A percentile compares a stretch with the other conserved stretches of the same genome.
Evolutionary conservation across 2,113 vertebrate genomes (phyloP).

Genomic region (western clawed frog (Xenopus tropicalis)): DNA sequence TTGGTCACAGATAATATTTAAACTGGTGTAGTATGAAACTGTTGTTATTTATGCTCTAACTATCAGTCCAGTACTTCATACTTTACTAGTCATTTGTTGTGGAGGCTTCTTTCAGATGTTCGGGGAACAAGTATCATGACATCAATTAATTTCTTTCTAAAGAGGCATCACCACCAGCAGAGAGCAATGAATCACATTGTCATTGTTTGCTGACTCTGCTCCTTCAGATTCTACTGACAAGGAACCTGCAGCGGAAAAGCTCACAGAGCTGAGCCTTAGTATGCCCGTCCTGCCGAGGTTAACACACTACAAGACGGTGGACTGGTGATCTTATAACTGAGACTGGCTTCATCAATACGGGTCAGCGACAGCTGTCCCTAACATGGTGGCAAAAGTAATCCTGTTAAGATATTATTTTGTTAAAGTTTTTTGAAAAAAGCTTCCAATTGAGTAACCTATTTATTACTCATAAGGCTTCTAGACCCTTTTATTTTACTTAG

Average conservation of each 20-base stretch:
- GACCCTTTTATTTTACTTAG: no score
- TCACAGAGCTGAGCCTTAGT: background rate
- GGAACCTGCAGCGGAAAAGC: background rate
- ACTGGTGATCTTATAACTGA: background rate
- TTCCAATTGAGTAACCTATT: no score
- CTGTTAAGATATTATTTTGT: background rate
- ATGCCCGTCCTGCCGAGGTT: background rate
- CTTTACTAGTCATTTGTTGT: conserved; percentile 29
- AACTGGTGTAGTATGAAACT: background rate
- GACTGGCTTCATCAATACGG: background rate
- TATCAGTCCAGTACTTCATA: conserved; percentile 31
- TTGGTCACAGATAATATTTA: background rate
- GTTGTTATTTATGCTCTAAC: conserved; percentile 24
- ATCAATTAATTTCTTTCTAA: conserved; percentile 44
- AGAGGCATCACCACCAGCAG: conserved; percentile 44
- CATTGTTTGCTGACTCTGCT: conserved; percentile 44
- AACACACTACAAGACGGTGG: conserved; percentile 3
- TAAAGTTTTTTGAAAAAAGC: no score
- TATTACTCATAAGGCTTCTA: no score
- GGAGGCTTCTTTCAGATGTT: conserved; percentile 17
- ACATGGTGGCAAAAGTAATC: background rate
- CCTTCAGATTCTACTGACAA: conserved; percentile 29
- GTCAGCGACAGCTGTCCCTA: background rate
- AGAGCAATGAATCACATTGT: conserved; percentile 45
- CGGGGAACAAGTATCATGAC: conserved; percentile 33